Conservation (phyloP, 1,140 invertebrate species). For the Calliphora vicina region DNA sequence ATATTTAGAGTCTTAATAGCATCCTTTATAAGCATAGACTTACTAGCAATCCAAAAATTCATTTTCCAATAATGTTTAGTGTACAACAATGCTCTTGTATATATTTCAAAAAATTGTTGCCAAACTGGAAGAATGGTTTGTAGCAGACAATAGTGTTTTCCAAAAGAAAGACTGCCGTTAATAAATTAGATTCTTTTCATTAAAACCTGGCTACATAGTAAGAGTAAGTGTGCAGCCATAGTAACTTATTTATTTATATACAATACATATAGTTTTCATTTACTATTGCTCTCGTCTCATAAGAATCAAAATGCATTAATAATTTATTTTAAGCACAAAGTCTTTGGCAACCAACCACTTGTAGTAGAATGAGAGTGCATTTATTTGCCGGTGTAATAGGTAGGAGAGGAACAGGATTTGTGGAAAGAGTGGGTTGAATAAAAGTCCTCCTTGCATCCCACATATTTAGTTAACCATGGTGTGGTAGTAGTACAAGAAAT, state of each 20-base stretch:
- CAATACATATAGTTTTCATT: no score
- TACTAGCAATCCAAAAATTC: no score
- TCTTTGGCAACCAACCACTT: neutral
- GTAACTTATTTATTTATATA: no score
- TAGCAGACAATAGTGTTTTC: no score
- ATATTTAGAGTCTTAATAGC: no score
- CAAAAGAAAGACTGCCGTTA: neutral
- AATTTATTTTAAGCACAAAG: neutral
- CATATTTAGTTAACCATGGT: neutral
- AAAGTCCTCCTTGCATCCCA: neutral
- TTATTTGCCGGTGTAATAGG: neutral
- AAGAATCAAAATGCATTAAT: slow-evolving; percentile 1
- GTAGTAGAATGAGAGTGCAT: neutral
- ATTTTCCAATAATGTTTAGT: no score
- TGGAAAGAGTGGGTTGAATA: neutral
- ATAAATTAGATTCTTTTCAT: neutral
- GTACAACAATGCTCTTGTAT: no score
- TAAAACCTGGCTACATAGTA: neutral
- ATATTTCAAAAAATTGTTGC: no score
- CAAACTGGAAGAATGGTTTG: no score
- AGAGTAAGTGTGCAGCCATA: neutral
- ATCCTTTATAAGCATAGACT: no score
- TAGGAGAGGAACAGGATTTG: neutral
- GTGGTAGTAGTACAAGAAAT: neutral
- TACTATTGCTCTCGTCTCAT: neutral